phyloP scores from a whole-genome alignment of 2,113 vertebrate genomes.

The Microcebus lehilahytsara region DNA sequence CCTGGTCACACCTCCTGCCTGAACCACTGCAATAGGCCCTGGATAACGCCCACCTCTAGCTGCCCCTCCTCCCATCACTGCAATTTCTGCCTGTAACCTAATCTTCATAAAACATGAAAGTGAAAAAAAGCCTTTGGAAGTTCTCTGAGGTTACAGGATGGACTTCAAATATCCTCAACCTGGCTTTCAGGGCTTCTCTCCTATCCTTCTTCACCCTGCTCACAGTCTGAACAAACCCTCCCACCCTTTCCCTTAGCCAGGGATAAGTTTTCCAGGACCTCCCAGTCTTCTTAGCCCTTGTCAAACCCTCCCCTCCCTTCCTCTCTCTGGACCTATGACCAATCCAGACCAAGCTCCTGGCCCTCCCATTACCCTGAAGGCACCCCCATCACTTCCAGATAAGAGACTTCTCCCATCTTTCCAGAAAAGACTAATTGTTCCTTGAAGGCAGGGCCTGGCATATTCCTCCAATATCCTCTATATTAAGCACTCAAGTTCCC shows the following conservation, averaged over 20 bases:
- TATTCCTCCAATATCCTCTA: not conserved
- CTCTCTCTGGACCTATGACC: not conserved
- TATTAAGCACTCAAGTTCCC: not conserved
- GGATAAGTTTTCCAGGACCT: too few species aligned
- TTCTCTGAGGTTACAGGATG: not conserved
- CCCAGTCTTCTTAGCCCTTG: not conserved
- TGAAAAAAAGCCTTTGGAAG: not conserved
- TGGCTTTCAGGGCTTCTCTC: not conserved
- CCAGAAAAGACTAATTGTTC: not conserved
- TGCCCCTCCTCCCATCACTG: not conserved
- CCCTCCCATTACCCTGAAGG: not conserved
- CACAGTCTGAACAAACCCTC: not conserved
- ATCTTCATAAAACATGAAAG: not conserved
- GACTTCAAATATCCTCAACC: not conserved
- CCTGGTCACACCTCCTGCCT: not conserved
- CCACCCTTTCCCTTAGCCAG: not conserved
- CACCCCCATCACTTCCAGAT: not conserved
- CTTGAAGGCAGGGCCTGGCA: not conserved
- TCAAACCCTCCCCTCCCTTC: not conserved
- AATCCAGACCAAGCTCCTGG: not conserved
- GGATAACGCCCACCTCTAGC: not conserved
- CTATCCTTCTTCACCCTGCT: not conserved
- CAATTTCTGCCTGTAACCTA: not conserved
- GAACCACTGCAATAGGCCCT: not conserved
- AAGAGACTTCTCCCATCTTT: too few species aligned